A percentile compares a stretch with the other conserved stretches of the same genome.
phyloP scores from a whole-genome alignment of 2,113 vertebrate species.

The Uropsilus gracilis region DNA sequence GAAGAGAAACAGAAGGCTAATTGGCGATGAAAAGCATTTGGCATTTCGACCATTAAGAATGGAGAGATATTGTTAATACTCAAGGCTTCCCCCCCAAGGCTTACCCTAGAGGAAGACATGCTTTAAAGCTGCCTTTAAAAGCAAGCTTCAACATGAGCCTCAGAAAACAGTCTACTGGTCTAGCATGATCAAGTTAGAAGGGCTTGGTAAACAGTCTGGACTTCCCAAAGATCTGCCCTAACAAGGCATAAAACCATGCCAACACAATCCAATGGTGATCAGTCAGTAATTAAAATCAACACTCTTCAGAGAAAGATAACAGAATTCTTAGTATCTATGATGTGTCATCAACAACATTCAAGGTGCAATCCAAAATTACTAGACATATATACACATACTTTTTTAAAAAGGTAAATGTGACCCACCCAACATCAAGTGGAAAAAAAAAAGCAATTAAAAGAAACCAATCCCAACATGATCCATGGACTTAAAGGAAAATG shows the following conservation, averaged over 20 bases:
- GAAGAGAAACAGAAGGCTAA: not conserved
- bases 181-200: not conserved
- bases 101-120: not conserved
- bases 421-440: not conserved
- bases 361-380: not conserved
- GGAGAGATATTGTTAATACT: not conserved
- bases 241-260: not conserved
- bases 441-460: not conserved
- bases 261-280: not conserved
- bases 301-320: not conserved
- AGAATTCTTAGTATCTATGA: not conserved
- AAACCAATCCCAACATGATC: not conserved
- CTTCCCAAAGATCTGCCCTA: slow-evolving; percentile 9
- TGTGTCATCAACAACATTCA: not conserved
- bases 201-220: not conserved
- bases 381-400: not conserved
- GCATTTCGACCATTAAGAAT: not conserved
- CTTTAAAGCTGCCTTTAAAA: not conserved
- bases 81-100: not conserved
- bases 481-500: not conserved
- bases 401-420: not conserved
- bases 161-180: not conserved
- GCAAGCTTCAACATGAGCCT: not conserved
- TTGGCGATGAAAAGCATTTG: not conserved
- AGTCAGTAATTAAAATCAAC: slow-evolving; percentile 23